phyloP scores from a whole-genome alignment of 92 coral and sea anemone species.

The Epizoanthus ramosus region DNA sequence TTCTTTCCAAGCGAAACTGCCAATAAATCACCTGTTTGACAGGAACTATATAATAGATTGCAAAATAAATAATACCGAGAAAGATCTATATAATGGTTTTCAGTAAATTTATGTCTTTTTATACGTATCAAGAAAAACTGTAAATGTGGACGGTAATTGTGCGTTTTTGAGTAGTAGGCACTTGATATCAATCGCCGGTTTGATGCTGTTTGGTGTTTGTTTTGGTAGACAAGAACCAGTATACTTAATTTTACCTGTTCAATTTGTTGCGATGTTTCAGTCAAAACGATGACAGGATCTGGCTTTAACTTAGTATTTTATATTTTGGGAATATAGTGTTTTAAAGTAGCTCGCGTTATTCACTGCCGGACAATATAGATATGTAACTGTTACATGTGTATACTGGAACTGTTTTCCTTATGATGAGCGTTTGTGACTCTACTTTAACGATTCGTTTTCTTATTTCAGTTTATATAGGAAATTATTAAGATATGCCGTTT shows the following conservation, averaged over 20 bases:
- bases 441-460: too few relatives aligned
- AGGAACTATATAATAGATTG: background rate
- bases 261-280: background rate
- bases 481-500: too few relatives aligned
- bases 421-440: too few relatives aligned
- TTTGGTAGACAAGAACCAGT: background rate
- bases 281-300: background rate
- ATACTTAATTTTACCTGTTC: background rate
- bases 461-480: too few relatives aligned
- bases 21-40: conserved; percentile 1
- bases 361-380: too few relatives aligned
- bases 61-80: background rate
- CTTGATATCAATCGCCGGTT: background rate
- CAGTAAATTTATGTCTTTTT: background rate
- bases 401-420: too few relatives aligned
- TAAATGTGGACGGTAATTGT: background rate
- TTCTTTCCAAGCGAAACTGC: background rate
- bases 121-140: background rate
- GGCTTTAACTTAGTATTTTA: too few relatives aligned
- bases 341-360: too few relatives aligned
- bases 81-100: background rate
- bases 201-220: background rate
- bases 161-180: background rate
- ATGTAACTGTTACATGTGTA: too few relatives aligned
- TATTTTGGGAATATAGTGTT: too few relatives aligned